Evolutionary conservation across 2,888 invertebrate genomes (phyloP).

Genomic region (Andricus quercusramuli): DNA sequence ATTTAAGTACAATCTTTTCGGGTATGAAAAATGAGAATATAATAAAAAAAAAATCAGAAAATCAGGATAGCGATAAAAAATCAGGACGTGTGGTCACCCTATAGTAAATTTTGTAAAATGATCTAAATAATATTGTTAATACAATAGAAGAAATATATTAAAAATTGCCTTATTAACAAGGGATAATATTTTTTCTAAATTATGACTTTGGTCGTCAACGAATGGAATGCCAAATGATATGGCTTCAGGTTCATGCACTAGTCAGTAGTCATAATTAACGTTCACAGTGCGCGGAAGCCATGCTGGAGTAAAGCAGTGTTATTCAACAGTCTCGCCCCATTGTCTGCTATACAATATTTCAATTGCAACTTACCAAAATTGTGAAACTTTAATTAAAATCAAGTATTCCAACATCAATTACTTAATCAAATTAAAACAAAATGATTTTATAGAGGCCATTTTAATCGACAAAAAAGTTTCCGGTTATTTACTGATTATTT

Average conservation of each 20-base stretch:
- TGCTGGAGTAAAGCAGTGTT: constrained; percentile 15
- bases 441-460: too few relatives aligned
- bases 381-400: background rate
- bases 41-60: too few relatives aligned
- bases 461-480: too few relatives aligned
- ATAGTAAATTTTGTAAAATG: too few relatives aligned
- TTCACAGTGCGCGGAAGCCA: constrained; percentile 21
- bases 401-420: background rate
- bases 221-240: constrained; percentile 29
- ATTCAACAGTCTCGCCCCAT: constrained; percentile 19
- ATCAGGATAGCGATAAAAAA: too few relatives aligned
- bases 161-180: background rate
- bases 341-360: background rate
- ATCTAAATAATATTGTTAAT: background rate
- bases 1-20: too few relatives aligned
- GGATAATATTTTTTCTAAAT: constrained; percentile 12
- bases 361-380: background rate
- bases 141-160: background rate
- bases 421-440: background rate
- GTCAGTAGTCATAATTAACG: constrained; percentile 29
- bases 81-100: too few relatives aligned
- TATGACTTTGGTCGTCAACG: constrained; percentile 22
- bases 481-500: too few relatives aligned
- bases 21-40: too few relatives aligned
- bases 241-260: constrained; percentile 37